Base-by-base conservation (phyloP, 1,140 invertebrate genomes). In the Platorchestia sp. region DNA sequence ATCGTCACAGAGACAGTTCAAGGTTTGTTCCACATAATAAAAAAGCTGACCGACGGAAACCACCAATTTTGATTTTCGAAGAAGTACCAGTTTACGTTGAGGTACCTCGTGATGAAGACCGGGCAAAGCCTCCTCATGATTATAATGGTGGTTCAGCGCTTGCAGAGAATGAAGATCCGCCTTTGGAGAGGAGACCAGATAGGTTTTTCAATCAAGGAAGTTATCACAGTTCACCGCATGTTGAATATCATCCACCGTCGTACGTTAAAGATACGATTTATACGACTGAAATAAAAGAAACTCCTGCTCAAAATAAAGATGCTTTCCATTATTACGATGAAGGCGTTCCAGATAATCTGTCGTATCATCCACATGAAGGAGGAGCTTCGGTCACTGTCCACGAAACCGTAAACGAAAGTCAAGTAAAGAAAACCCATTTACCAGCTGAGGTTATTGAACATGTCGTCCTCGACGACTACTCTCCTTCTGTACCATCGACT, bases 61-160 rank as follows among this genome's bases (percentile, higher is more conserved):
- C 91, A n/a, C 91, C 91, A 45, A 93, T 93, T 45, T 44, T 93
- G 43, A 93, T 93, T 45, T 93, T 93, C 45, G 91, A 93, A 93
- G n/a, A 93, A 47, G 45, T 93, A 40, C 91, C 91, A 10, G 91
- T 93, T 47, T 93, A 45, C 40, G 40, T 93, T 41, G 43, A 93
- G 6, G 91, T 93, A 47, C 14, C 43, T 16, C 91, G 40, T 45
- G 45, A 93, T 44, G 7, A 45, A 40, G 40, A 47, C 10, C 45
- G 10, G 22, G 36, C 16, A 1, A 93, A 47, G 40, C 91, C 91
- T 0, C 91, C 44, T 0, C 47, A 16, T 27, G 91, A 93, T 93
- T n/a, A 93, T 93, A 47, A 93, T n/a, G 43, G 47, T 22, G 91
- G 44, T 7, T 5, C 45, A 14, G 19, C 22, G 10, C 87, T 42